Evolutionary conservation across 2,113 vertebrate species (phyloP).

Genomic region (Rhagologus leucostigma): DNA sequence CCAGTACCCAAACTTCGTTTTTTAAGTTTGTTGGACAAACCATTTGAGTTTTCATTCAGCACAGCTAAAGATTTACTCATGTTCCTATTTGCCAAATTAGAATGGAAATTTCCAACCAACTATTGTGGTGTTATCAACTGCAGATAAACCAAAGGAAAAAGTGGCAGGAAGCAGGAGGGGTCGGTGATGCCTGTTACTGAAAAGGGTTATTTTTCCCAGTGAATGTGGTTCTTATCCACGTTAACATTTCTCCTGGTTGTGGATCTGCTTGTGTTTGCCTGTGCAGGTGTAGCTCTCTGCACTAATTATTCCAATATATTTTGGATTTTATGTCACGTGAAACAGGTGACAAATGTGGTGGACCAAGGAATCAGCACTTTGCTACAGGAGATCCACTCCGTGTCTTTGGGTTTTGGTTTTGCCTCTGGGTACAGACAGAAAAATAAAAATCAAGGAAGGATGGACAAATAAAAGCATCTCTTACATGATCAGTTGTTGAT

Average conservation of each 20-base stretch:
- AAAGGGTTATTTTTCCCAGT: background rate
- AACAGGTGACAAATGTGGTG: background rate
- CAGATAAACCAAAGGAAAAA: background rate
- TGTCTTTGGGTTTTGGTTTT: background rate
- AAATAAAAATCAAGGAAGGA: background rate
- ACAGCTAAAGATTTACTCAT: background rate
- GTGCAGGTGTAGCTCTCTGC: background rate
- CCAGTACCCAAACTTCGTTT: background rate
- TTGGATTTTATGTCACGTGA: background rate
- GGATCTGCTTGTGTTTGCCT: background rate
- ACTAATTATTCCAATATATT: background rate
- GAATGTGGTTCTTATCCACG: background rate
- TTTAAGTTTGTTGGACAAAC: background rate
- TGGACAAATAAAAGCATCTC: background rate
- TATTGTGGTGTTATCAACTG: background rate
- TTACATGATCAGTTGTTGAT: background rate
- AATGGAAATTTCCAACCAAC: background rate
- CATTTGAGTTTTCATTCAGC: background rate
- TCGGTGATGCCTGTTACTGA: background rate
- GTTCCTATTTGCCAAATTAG: background rate
- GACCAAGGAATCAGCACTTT: background rate
- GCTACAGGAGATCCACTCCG: background rate
- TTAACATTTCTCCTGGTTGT: background rate
- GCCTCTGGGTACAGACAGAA: background rate
- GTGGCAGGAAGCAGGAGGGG: background rate